phyloP scores from a whole-genome alignment of 2,888 invertebrate species.

The Nymphalis c-album region DNA sequence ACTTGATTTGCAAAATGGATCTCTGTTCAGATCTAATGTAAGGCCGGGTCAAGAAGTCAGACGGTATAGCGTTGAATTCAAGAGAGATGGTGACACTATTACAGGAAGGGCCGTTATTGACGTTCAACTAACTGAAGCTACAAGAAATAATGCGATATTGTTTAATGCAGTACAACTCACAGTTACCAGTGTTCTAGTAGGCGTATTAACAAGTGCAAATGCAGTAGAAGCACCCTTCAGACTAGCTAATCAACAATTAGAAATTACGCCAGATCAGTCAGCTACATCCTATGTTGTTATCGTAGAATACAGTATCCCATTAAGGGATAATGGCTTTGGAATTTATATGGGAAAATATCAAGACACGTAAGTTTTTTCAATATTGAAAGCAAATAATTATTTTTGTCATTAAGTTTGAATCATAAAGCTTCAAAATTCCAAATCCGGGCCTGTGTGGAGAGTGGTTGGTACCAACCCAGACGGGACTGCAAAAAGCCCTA shows the following conservation, averaged over 20 bases:
- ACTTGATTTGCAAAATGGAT: not conserved
- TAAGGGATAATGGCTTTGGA: constrained; percentile 49
- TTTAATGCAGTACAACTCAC: constrained; percentile 49
- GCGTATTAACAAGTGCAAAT: constrained; percentile 48
- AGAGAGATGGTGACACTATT: constrained; percentile 48
- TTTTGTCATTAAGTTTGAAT: too few relatives aligned
- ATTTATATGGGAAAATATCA: constrained; percentile 37
- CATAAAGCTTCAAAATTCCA: too few relatives aligned
- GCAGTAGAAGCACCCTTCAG: constrained; percentile 40
- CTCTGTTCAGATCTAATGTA: constrained; percentile 35
- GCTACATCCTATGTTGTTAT: constrained; percentile 49
- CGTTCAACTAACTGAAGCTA: constrained; percentile 43
- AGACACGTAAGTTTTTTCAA: constrained; percentile 30
- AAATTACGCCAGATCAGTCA: constrained; percentile 44
- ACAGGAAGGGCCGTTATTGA: constrained; percentile 53
- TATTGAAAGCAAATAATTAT: not conserved
- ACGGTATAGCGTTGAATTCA: constrained; percentile 52
- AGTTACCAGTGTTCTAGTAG: constrained; percentile 49
- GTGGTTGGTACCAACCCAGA: too few relatives aligned
- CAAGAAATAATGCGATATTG: constrained; percentile 48
- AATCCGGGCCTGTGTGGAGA: too few relatives aligned
- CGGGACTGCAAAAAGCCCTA: too few relatives aligned
- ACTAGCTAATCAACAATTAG: constrained; percentile 45
- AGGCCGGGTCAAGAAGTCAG: constrained; percentile 53
- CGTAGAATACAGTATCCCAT: constrained; percentile 53